A percentile compares a stretch with the other conserved stretches of the same genome.
These are phyloP conservation scores for Alsophila aescularia DNA, from an alignment of 2,888 invertebrate species.

Conservation along the genomic window DNA sequence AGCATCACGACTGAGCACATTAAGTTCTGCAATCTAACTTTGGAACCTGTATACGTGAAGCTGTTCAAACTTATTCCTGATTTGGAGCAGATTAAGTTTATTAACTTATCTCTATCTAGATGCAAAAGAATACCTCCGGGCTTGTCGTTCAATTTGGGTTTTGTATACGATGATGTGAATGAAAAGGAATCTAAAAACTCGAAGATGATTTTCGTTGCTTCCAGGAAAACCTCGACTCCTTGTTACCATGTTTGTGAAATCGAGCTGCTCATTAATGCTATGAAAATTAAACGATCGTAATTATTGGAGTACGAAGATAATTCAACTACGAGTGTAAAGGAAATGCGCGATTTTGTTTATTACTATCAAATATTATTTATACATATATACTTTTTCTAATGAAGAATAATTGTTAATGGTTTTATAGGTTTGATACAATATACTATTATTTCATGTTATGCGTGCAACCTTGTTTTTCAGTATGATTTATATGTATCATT, in stretches of 20 bases:
- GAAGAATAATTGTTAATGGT: too few species aligned
- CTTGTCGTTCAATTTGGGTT: constrained; percentile 64
- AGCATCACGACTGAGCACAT: constrained; percentile 62
- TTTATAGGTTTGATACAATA: too few species aligned
- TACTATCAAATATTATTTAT: too few species aligned
- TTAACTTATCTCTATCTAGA: constrained; percentile 64
- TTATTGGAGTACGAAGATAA: constrained; percentile 2
- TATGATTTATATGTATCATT: too few species aligned
- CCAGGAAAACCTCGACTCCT: constrained; percentile 70
- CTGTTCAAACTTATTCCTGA: constrained; percentile 70
- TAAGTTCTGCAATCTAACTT: constrained; percentile 66
- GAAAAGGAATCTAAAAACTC: constrained; percentile 60
- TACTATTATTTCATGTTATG: too few species aligned
- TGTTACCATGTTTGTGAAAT: constrained; percentile 78
- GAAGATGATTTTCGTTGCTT: constrained; percentile 73
- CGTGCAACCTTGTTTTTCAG: too few species aligned
- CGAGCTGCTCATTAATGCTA: constrained; percentile 60
- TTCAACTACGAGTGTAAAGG: too few species aligned
- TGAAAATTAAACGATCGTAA: constrained; percentile 48
- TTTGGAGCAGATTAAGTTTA: constrained; percentile 69
- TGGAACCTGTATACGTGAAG: constrained; percentile 72
- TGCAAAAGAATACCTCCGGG: constrained; percentile 73
- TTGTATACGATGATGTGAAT: constrained; percentile 70
- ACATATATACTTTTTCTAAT: too few species aligned
- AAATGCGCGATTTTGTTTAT: too few species aligned